Percentiles rank a stretch among this genome's conserved stretches.
Conservation (phyloP, 2,113 vertebrate genomes). For the Podocnemis expansa region DNA sequence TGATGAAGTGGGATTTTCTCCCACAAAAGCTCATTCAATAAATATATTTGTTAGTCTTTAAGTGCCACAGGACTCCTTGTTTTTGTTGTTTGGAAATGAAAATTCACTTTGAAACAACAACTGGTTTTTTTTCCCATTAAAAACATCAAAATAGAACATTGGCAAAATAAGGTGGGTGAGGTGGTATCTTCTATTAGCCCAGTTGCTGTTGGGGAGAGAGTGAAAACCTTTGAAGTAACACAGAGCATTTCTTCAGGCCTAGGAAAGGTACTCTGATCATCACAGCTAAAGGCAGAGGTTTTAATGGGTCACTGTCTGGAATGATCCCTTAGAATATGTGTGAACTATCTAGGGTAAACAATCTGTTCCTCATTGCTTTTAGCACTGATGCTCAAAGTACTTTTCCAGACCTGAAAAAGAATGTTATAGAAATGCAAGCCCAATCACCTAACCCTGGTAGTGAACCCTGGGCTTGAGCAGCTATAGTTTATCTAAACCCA, state of each 20-base stretch:
- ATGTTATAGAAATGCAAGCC: background rate
- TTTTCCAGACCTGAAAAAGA: background rate
- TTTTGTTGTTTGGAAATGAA: too few species aligned
- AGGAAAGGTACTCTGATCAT: background rate
- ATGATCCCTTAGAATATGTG: rapidly evolving
- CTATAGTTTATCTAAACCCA: background rate
- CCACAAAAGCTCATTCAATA: too few species aligned
- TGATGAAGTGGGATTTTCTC: too few species aligned
- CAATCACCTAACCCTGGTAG: background rate
- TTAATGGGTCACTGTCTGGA: background rate
- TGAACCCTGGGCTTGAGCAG: background rate
- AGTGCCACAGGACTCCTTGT: too few species aligned
- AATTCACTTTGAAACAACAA: background rate
- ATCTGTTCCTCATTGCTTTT: background rate
- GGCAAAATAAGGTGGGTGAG: too few species aligned
- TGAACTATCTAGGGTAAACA: background rate
- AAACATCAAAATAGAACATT: background rate
- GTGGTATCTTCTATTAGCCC: background rate
- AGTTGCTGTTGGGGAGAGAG: background rate
- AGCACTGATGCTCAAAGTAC: background rate
- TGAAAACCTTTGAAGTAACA: background rate
- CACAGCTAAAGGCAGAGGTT: background rate
- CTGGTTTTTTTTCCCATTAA: background rate
- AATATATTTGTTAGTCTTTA: too few species aligned
- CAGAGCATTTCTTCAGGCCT: background rate